phyloP scores from a whole-genome alignment of 2,113 vertebrate genomes.

The Verasper variegatus region DNA sequence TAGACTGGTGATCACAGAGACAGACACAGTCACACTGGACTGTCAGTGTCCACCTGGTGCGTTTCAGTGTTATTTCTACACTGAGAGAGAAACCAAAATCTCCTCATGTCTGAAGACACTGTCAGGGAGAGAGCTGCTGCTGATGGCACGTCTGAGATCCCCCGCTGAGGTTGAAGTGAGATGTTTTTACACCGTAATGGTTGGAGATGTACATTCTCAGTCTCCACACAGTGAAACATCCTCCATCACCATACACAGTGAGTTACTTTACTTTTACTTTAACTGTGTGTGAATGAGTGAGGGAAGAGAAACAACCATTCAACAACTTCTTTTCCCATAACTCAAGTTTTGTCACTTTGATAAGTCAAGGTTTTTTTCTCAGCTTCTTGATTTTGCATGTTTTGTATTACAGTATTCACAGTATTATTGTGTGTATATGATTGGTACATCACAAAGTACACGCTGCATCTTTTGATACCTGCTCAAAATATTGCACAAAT shows the following conservation, averaged over 20 bases:
- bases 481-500: too few species aligned
- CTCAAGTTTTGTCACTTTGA: too few species aligned
- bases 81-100: accelerated
- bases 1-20: not conserved
- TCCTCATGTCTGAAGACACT: constrained; percentile 6
- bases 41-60: constrained; percentile 12
- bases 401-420: too few species aligned
- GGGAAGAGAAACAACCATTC: not conserved
- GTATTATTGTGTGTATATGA: not conserved
- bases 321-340: too few species aligned
- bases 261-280: not conserved
- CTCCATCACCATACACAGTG: constrained; percentile 34
- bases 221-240: constrained; percentile 18
- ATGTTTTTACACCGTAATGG: constrained; percentile 25
- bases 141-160: accelerated
- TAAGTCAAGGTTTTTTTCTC: too few species aligned
- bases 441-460: too few species aligned
- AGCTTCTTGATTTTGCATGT: too few species aligned
- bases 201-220: accelerated
- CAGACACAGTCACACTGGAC: constrained; percentile 30
- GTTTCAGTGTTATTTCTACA: constrained; percentile 21
- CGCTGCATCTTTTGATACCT: too few species aligned
- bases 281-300: not conserved
- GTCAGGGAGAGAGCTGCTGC: constrained; percentile 43
- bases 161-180: constrained; percentile 16